phyloP scores from a whole-genome alignment of 2,888 invertebrate species.

The Tetranychus truncatus region DNA sequence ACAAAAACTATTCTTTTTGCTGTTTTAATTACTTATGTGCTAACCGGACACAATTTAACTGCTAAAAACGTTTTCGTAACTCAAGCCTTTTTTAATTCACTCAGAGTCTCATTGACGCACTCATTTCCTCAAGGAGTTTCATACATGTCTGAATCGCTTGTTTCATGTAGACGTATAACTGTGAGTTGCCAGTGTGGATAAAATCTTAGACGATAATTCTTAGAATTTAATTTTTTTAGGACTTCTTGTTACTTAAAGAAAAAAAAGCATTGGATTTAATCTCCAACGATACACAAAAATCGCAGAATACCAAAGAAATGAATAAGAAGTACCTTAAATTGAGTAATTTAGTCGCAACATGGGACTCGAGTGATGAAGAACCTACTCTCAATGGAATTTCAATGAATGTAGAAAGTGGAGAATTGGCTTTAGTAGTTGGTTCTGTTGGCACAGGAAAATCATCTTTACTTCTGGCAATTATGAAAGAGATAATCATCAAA shows the following conservation, averaged over 20 bases:
- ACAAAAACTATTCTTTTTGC: conserved; percentile 62
- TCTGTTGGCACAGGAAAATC: conserved; percentile 55
- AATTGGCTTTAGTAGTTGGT: conserved; percentile 49
- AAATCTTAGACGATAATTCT: not conserved
- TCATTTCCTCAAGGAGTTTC: conserved; percentile 68
- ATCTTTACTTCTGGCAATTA: conserved; percentile 33
- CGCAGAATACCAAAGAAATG: not conserved
- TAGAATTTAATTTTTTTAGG: not conserved
- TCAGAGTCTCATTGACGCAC: conserved; percentile 55
- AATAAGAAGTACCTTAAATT: not conserved
- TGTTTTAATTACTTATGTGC: conserved; percentile 53
- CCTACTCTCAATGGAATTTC: conserved; percentile 26
- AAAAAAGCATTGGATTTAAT: not conserved
- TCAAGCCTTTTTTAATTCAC: conserved; percentile 62
- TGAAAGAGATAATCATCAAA: conserved; percentile 34
- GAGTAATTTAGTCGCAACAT: not conserved
- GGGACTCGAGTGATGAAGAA: conserved; percentile 13
- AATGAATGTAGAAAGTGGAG: conserved; percentile 34
- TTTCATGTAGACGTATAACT: conserved; percentile 51
- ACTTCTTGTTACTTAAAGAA: not conserved
- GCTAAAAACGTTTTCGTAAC: conserved; percentile 60
- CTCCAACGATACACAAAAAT: not conserved
- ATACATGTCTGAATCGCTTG: conserved; percentile 54
- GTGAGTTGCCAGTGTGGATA: not conserved
- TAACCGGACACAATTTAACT: conserved; percentile 45